A percentile compares a stretch with the other conserved stretches of the same genome.
These are phyloP conservation scores for Scolopax bukidnonensis DNA, from an alignment of 2,797 vertebrate genomes.

Conservation along the genomic window DNA sequence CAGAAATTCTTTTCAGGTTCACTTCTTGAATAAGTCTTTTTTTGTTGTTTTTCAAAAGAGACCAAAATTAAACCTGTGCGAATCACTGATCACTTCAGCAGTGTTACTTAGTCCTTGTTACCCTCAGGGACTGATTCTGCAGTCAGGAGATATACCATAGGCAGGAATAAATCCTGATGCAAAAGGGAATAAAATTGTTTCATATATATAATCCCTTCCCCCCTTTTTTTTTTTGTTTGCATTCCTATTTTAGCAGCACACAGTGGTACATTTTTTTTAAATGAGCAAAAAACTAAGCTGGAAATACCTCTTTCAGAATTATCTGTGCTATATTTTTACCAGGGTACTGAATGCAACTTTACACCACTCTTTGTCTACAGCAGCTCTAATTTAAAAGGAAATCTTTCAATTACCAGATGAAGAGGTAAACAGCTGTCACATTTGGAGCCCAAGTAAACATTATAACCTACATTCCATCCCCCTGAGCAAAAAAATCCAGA, in stretches of 20 bases:
- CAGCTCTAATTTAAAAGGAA: conserved; percentile 54
- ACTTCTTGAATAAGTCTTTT: not conserved
- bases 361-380: conserved; percentile 37
- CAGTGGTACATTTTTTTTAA: not conserved
- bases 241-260: conserved; percentile 7
- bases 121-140: not conserved
- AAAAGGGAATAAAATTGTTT: not conserved
- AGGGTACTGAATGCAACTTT: not conserved
- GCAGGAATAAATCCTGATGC: not conserved
- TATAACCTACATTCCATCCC: conserved; percentile 45
- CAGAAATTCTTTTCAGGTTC: not conserved
- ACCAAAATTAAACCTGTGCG: not conserved
- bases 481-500: conserved; percentile 18
- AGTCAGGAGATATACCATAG: not conserved
- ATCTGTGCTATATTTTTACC: conserved; percentile 15
- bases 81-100: not conserved
- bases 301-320: not conserved
- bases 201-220: not conserved
- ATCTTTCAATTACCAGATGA: conserved; percentile 62
- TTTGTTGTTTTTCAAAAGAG: not conserved
- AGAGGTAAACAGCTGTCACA: conserved; percentile 72
- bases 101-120: not conserved
- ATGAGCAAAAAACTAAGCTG: conserved; percentile 4
- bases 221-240: not conserved
- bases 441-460: conserved; percentile 42